These are phyloP conservation scores for Orchestes rusci DNA, from an alignment of 2,888 invertebrate species.

Conservation along the genomic window DNA sequence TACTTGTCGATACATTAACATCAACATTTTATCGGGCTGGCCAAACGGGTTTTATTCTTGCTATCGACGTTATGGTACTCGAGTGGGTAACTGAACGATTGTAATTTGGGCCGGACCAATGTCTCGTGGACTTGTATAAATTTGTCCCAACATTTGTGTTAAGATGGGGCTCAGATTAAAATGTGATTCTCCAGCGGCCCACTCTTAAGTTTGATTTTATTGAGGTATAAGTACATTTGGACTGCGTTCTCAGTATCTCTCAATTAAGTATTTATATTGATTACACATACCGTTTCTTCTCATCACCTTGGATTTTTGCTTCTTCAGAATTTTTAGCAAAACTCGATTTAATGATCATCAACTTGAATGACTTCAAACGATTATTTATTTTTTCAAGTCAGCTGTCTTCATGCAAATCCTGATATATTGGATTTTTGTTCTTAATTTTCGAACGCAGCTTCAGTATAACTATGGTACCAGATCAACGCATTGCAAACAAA, in stretches of 20 bases:
- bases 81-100: constrained; percentile 27
- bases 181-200: constrained; percentile 44
- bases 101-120: constrained; percentile 40
- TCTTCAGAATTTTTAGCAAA: too few species aligned
- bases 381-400: too few species aligned
- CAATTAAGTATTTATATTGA: too few species aligned
- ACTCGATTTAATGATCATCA: too few species aligned
- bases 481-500: constrained; percentile 32
- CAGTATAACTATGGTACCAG: constrained; percentile 17
- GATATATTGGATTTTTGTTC: too few species aligned
- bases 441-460: constrained; percentile 10
- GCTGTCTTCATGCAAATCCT: too few species aligned
- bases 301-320: too few species aligned
- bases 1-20: constrained; percentile 45
- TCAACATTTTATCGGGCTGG: constrained; percentile 39
- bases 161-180: constrained; percentile 45
- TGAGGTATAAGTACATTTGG: constrained; percentile 19
- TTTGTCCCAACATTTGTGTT: constrained; percentile 44
- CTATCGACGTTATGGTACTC: constrained; percentile 7
- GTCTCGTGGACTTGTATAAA: constrained; percentile 44
- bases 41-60: constrained; percentile 26
- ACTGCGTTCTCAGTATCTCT: constrained; percentile 17
- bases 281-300: too few species aligned
- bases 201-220: constrained; percentile 32
- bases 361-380: too few species aligned